Evolutionary conservation across 1,140 invertebrate species (phyloP), one percentile per base, ranked within the genome.

Genomic region (Ceratina australensis): DNA sequence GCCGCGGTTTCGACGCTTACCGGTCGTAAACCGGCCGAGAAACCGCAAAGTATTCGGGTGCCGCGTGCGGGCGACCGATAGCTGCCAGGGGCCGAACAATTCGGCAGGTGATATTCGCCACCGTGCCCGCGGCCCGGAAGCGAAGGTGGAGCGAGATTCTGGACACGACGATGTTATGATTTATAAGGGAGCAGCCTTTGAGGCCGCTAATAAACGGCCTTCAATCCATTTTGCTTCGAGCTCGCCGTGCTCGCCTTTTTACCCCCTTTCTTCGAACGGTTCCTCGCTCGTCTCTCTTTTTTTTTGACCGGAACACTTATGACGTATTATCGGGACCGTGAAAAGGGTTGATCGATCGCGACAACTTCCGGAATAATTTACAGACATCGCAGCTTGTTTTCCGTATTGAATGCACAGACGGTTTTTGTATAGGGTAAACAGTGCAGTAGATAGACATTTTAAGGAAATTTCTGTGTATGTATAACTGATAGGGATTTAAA

Each of bases 1-100:
- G 83, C 71, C 75, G 82, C 79, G 83, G 83, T 85, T 85, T 85
- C 83, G 83, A 60, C 72, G 80, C 68, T 85, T 85, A 84, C 75
- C 79, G 63, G 72, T 33, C 49, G 50, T 57, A 71, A 33, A 85
- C 83, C 82, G 57, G 79, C 33, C 33, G 33, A 42, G 33, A 42
- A 42, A 42, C 33, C 33, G 33, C 33, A 42, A 84, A 76, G 71
- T 73, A 84, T 83, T 83, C 47, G 54, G 69, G 10, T 47, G 77
- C 76, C 20, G 65, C 56, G 56, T 61, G 56, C 67, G 76, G 33
- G 33, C 33, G 33, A 42, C 64, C 74, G 73, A 57, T 79, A 67
- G 80, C 33, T 42, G 33, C 60, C 79, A 72, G 65, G 33, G 33
- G 33, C 33, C 33, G 59, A n/a, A n/a, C 64, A 56, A 52, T 78